phyloP scores from a whole-genome alignment of 2,113 vertebrate genomes.

The Thinocorus orbignyianus region DNA sequence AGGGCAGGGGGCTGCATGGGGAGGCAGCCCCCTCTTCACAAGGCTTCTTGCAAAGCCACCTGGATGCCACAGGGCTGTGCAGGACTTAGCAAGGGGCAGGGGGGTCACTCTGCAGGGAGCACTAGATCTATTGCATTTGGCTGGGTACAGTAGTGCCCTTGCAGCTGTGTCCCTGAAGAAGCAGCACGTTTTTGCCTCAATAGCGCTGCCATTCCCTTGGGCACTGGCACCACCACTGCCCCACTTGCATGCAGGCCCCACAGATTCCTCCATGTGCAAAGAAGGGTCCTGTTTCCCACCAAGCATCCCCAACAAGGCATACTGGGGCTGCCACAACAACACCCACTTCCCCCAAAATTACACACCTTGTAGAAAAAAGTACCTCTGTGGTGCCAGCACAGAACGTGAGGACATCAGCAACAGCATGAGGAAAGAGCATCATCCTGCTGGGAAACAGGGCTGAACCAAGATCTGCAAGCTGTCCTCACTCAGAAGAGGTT shows the following conservation, averaged over 20 bases:
- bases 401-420: neutral
- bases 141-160: neutral
- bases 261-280: fast-evolving
- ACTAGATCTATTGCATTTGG: fast-evolving
- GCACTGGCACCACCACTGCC: neutral
- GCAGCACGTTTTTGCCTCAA: fast-evolving
- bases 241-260: neutral
- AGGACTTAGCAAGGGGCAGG: neutral
- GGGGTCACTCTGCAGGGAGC: neutral
- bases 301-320: neutral
- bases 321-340: neutral
- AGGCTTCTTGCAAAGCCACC: neutral
- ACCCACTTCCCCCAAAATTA: fast-evolving
- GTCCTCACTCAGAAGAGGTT: fast-evolving
- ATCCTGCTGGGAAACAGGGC: fast-evolving
- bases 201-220: fast-evolving
- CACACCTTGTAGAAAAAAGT: neutral
- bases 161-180: neutral
- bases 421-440: fast-evolving
- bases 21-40: neutral
- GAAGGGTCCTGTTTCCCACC: neutral
- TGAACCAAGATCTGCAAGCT: neutral
- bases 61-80: fast-evolving
- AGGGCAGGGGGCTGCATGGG: neutral
- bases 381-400: neutral